Conservation (phyloP, 2,113 vertebrate genomes). For the Theristicus caerulescens region DNA sequence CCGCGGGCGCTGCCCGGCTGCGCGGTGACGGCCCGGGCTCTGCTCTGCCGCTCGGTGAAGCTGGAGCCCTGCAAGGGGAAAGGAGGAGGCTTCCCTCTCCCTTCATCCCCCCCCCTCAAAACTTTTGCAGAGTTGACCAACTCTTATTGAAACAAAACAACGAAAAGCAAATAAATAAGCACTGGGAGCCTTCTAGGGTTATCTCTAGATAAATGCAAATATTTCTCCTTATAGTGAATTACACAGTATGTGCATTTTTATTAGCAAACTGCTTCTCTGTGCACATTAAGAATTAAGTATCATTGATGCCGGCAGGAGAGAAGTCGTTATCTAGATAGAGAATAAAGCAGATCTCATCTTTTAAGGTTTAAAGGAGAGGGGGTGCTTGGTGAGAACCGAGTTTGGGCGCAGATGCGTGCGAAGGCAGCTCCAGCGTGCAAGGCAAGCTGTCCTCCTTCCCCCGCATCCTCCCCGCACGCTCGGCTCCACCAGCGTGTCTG, state of each 20-base stretch:
- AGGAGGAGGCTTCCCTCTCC: background rate
- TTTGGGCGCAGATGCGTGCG: background rate
- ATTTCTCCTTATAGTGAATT: fast-evolving
- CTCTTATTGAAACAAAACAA: too few relatives aligned
- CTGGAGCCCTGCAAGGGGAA: background rate
- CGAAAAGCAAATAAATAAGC: too few relatives aligned
- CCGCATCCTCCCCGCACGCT: background rate
- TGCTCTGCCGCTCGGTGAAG: background rate
- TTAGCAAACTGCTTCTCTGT: fast-evolving
- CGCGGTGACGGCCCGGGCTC: background rate
- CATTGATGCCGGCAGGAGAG: background rate
- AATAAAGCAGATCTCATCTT: fast-evolving
- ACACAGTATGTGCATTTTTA: fast-evolving
- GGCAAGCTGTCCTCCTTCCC: background rate
- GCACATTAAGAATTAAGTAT: fast-evolving
- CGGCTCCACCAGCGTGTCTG: background rate
- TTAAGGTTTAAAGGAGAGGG: fast-evolving
- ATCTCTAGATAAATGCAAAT: fast-evolving
- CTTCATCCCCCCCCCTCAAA: background rate
- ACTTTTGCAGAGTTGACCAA: background rate
- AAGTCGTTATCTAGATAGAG: fast-evolving
- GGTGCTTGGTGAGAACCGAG: background rate
- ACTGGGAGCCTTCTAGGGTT: background rate
- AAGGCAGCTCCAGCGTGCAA: background rate
- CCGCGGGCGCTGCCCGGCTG: background rate